These are phyloP conservation scores for Halictus rubicundus DNA, from an alignment of 1,140 invertebrate species.

Conservation along the genomic window DNA sequence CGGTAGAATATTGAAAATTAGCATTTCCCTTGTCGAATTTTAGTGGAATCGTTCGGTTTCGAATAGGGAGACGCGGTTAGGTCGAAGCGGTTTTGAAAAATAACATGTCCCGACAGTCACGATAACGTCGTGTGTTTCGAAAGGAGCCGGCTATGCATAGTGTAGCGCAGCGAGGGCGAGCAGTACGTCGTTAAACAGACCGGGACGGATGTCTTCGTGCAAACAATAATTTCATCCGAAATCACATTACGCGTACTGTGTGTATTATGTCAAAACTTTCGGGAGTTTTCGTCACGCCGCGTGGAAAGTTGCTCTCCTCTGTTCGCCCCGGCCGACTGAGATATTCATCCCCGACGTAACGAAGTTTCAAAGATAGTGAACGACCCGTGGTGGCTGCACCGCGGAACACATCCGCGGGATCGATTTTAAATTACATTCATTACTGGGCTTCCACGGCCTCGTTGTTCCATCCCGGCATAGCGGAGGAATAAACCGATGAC, in stretches of 20 bases:
- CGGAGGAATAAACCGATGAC: neutral
- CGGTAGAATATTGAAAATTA: too few relatives aligned
- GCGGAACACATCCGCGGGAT: slow-evolving; percentile 29
- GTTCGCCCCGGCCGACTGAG: slow-evolving; percentile 11
- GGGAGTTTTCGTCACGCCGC: slow-evolving; percentile 31
- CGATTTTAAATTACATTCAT: slow-evolving; percentile 46
- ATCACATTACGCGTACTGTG: slow-evolving; percentile 37
- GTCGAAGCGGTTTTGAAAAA: too few relatives aligned
- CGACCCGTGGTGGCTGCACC: slow-evolving; percentile 22
- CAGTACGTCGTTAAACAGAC: neutral
- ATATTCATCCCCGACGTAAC: slow-evolving; percentile 44
- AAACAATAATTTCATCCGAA: slow-evolving; percentile 47
- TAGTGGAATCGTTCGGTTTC: too few relatives aligned
- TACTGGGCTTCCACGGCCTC: slow-evolving; percentile 1
- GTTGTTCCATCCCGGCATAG: neutral
- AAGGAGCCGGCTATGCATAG: neutral
- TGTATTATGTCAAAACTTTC: slow-evolving; percentile 38
- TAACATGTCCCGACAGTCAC: neutral
- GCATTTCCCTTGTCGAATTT: too few relatives aligned
- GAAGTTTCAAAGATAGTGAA: slow-evolving; percentile 41
- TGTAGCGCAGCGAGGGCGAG: too few relatives aligned
- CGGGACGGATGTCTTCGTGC: slow-evolving; percentile 18
- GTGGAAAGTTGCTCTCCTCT: slow-evolving; percentile 5
- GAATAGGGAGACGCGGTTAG: too few relatives aligned
- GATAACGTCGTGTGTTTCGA: neutral